Conservation (phyloP, 2,888 invertebrate species). For the Halictus quadricinctus region DNA sequence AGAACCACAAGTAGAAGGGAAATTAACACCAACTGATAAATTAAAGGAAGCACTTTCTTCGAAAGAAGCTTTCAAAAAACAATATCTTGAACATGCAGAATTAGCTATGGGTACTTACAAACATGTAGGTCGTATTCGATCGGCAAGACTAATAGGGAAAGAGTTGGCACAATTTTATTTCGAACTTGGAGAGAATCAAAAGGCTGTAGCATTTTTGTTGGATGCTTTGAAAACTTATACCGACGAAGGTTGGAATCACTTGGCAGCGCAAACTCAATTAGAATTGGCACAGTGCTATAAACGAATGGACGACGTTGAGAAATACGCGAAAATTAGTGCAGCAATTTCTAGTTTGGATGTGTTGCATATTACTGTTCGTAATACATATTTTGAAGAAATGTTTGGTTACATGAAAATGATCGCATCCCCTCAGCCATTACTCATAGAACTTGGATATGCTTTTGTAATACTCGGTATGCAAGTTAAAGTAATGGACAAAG, state of each 20-base stretch:
- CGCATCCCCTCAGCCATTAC: conserved; percentile 82
- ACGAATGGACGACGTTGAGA: conserved; percentile 90
- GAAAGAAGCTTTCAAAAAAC: conserved; percentile 93
- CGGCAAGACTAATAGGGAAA: conserved; percentile 93
- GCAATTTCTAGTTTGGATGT: conserved; percentile 90
- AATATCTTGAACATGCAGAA: conserved; percentile 96
- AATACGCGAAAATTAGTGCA: conserved; percentile 90
- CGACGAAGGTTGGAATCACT: conserved; percentile 93
- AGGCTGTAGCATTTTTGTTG: conserved; percentile 94
- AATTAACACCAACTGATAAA: conserved; percentile 90
- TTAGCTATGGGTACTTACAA: conserved; percentile 98
- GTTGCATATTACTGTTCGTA: conserved; percentile 89
- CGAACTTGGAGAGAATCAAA: conserved; percentile 92
- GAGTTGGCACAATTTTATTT: conserved; percentile 96
- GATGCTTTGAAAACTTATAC: conserved; percentile 94
- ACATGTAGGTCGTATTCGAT: conserved; percentile 91
- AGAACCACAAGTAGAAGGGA: conserved; percentile 81
- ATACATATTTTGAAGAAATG: conserved; percentile 93
- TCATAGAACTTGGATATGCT: conserved; percentile 84
- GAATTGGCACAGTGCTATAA: conserved; percentile 93
- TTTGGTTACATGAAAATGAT: conserved; percentile 86
- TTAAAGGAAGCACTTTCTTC: conserved; percentile 95
- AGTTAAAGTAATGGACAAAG: conserved; percentile 84
- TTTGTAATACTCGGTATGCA: conserved; percentile 84
- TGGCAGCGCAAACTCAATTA: conserved; percentile 92